phyloP scores from a whole-genome alignment of 1,140 invertebrate genomes.

The Centruroides vittatus region DNA sequence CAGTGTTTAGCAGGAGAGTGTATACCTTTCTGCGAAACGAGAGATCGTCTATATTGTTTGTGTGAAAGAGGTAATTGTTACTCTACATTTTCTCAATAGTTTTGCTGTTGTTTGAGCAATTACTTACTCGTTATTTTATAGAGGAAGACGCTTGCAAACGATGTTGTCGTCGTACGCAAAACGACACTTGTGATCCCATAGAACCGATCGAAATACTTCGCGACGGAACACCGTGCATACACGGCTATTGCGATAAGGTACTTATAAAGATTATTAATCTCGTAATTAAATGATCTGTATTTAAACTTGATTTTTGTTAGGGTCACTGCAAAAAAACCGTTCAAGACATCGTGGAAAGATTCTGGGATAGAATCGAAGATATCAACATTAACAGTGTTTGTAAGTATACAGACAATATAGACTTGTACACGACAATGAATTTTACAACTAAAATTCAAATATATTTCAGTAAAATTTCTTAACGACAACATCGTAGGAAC shows the following conservation, averaged over 20 bases:
- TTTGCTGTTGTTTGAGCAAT: not conserved
- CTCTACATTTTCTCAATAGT: slow-evolving; percentile 2
- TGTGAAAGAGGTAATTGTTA: slow-evolving; percentile 64
- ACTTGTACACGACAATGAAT: not conserved
- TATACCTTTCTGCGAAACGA: slow-evolving; percentile 82
- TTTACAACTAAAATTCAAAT: not conserved
- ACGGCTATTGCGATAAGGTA: slow-evolving; percentile 89
- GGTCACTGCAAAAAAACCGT: slow-evolving; percentile 88
- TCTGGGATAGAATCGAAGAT: slow-evolving; percentile 94
- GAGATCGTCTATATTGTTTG: slow-evolving; percentile 82
- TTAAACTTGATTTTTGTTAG: slow-evolving; percentile 32
- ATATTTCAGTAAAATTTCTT: slow-evolving; percentile 47
- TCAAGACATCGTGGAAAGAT: slow-evolving; percentile 83
- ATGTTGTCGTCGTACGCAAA: slow-evolving; percentile 76
- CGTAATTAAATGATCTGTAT: not conserved
- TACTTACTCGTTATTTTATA: slow-evolving; percentile 26
- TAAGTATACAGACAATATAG: slow-evolving; percentile 15
- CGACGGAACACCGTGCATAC: slow-evolving; percentile 87
- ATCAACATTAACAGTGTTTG: slow-evolving; percentile 83
- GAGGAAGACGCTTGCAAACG: slow-evolving; percentile 70
- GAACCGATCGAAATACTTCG: slow-evolving; percentile 72
- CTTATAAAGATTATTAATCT: slow-evolving; percentile 9
- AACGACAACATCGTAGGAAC: slow-evolving; percentile 81
- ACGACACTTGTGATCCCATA: slow-evolving; percentile 79
- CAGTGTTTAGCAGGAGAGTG: slow-evolving; percentile 72